Conservation (phyloP, 2,113 vertebrate genomes). For the Melanocharis versteri region DNA sequence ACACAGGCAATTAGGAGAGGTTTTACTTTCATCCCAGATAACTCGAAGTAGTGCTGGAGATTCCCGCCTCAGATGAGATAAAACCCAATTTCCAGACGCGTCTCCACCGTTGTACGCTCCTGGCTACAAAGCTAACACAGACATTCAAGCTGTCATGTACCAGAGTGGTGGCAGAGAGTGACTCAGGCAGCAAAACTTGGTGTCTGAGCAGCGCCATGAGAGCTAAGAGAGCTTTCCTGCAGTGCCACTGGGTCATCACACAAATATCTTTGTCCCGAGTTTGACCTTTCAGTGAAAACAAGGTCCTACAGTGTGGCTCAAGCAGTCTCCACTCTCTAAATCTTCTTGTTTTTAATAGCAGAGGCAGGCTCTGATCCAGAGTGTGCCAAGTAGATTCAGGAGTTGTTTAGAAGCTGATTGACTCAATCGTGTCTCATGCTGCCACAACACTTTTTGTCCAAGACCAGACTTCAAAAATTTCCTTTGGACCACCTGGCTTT, state of each 20-base stretch:
- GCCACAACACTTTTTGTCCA: background rate
- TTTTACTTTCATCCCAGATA: constrained; percentile 32
- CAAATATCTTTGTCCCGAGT: background rate
- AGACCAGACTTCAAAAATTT: background rate
- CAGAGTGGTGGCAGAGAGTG: background rate
- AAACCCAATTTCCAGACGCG: constrained; percentile 32
- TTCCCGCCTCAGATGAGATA: constrained; percentile 28
- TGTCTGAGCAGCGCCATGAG: background rate
- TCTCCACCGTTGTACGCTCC: background rate
- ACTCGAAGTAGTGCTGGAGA: constrained; percentile 18
- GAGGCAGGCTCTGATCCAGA: background rate
- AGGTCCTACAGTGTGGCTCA: background rate
- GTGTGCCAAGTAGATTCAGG: background rate
- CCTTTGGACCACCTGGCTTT: background rate
- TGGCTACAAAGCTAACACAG: constrained; percentile 22
- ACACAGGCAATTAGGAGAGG: constrained; percentile 17
- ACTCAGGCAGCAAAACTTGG: background rate
- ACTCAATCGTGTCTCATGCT: background rate
- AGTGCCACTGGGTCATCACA: background rate
- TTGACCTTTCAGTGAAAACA: background rate
- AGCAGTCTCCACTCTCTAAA: background rate
- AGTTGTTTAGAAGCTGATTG: background rate
- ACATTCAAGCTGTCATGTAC: background rate
- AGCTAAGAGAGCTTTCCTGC: background rate
- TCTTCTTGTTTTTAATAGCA: background rate